Evolutionary conservation across 2,888 invertebrate species (phyloP), one percentile per base, ranked within the genome.

Genomic region (Dascillus cervinus): DNA sequence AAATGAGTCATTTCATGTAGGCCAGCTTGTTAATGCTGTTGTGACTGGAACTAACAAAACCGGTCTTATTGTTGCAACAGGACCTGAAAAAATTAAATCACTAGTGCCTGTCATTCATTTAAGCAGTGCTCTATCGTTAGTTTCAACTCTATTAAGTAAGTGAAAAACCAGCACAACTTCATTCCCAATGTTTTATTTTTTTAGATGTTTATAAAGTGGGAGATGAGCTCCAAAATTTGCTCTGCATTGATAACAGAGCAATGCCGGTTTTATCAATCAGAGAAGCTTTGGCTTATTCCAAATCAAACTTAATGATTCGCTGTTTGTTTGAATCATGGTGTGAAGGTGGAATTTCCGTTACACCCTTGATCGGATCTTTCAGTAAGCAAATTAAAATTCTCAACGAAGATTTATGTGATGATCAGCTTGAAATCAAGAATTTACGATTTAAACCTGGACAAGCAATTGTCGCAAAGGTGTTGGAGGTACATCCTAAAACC

Each of bases 31-130:
- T 3, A 64, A 57, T 32, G 70, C 65, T 3, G 44, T 62, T 3
- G 50, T 70, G 2, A 15, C 22, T 12, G 6, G 12, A 4, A 6
- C 13, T 13, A 13, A 26, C 4, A 26, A 13, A 9, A 13, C 6
- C n/a, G 9, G 5, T 5, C 4, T 26, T 13, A 5, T 26, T 5
- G n/a, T 26, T 6, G 14, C 6, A 11, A 9, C 11, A 5, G 17
- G 17, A 4, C 17, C 17, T 8, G 8, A 17, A 17, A 4, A 8
- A 10, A 36, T 40, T 12, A 36, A 46, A 11, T 69, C 65, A 2
- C 47, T 65, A n/a, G 41, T 71, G 11, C 71, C 70, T 1, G 28
- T 57, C 4, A 43, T 49, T 30, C 60, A 60, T 42, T 43, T 62
- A 3, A 63, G 68, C 1, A 55, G 61, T 26, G 57, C 57, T 34